phyloP scores from a whole-genome alignment of 2,888 invertebrate species.

The Agonopterix arenella region DNA sequence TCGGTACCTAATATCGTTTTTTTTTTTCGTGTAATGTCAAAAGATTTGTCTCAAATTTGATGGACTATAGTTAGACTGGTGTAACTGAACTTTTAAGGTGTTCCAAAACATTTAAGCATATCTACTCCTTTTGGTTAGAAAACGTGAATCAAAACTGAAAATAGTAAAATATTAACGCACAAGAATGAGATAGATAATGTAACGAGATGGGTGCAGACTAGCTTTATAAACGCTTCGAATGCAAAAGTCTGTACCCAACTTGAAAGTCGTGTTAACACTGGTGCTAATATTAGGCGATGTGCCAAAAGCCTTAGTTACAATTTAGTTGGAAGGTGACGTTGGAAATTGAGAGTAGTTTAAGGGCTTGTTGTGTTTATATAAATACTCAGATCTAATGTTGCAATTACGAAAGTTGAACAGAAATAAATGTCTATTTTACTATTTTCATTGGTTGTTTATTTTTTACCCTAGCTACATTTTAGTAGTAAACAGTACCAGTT shows the following conservation, averaged over 20 bases:
- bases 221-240: too few species aligned
- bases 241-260: too few species aligned
- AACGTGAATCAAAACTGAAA: constrained; percentile 42
- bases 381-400: constrained; percentile 65
- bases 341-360: constrained; percentile 12
- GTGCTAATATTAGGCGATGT: constrained; percentile 16
- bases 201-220: too few species aligned
- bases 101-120: constrained; percentile 19
- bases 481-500: too few species aligned
- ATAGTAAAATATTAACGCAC: constrained; percentile 57
- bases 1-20: too few species aligned
- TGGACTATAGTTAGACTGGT: too few species aligned
- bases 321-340: neutral
- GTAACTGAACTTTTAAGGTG: too few species aligned
- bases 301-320: constrained; percentile 6
- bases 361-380: constrained; percentile 54
- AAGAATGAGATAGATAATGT: constrained; percentile 13
- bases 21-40: too few species aligned
- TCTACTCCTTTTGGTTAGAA: constrained; percentile 26
- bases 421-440: constrained; percentile 76
- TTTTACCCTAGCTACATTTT: constrained; percentile 4
- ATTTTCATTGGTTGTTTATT: constrained; percentile 73
- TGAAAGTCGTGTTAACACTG: constrained; percentile 4
- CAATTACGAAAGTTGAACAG: constrained; percentile 64
- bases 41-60: too few species aligned